These are phyloP conservation scores for Marasmarcha lunaedactyla DNA, from an alignment of 2,888 invertebrate species.

Conservation along the genomic window DNA sequence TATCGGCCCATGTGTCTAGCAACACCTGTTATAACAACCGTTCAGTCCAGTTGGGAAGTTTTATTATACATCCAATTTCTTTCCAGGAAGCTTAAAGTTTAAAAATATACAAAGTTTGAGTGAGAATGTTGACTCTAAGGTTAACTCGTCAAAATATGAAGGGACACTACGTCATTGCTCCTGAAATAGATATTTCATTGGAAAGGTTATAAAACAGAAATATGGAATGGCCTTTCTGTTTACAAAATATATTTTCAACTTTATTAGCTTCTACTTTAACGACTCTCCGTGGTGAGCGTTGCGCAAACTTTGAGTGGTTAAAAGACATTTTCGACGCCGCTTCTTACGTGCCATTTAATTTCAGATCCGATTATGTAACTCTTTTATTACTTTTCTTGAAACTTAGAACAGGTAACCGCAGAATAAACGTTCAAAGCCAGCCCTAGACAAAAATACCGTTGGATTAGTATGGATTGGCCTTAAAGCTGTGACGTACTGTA, in stretches of 20 bases:
- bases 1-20: constrained; percentile 45
- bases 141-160: too few relatives aligned
- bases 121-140: too few relatives aligned
- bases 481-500: neutral
- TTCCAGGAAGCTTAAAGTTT: constrained; percentile 27
- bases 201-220: neutral
- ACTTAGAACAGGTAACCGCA: constrained; percentile 24
- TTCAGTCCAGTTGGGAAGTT: constrained; percentile 5
- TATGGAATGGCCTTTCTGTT: constrained; percentile 7
- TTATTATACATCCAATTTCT: constrained; percentile 3
- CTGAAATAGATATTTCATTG: too few relatives aligned
- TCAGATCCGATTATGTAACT: constrained; percentile 19
- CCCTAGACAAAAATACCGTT: too few relatives aligned
- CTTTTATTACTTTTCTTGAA: constrained; percentile 39
- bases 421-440: too few relatives aligned
- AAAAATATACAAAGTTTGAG: constrained; percentile 1
- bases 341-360: constrained; percentile 24
- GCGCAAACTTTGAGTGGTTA: constrained; percentile 19
- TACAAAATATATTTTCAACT: constrained; percentile 33
- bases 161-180: too few relatives aligned
- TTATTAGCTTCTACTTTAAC: constrained; percentile 41
- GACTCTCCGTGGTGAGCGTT: constrained; percentile 26
- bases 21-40: constrained; percentile 41
- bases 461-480: constrained; percentile 23
- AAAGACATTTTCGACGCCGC: constrained; percentile 19